Base-by-base conservation (phyloP, 2,113 vertebrate species). In the Oncorhynchus clarkii region DNA sequence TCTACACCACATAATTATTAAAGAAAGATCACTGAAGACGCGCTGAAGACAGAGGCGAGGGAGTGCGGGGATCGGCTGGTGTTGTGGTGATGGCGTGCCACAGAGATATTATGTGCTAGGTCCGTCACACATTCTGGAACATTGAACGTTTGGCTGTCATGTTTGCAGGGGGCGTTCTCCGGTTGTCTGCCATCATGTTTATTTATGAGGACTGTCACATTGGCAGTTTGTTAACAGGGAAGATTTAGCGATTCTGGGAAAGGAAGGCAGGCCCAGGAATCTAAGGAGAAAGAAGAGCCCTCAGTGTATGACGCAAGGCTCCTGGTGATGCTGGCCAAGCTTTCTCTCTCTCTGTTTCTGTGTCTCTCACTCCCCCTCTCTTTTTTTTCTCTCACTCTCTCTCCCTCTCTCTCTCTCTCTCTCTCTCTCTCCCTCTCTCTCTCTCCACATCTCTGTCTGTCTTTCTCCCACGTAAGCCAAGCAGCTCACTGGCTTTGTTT, bases 171-270 rank as follows among this genome's bases (percentile, higher is more conserved):
- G 78, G 82, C 87, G 14, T 22, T 76, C 85, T 80, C 78, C 3
- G 51, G 12, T 16, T 75, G 14, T 74, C 80, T 76, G 74, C 72
- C 72, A 2, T 27, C 67, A 87, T 88, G 82, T 84, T 90, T 91
- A 89, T 91, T 89, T 88, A 90, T 87, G 88, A 89, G 87, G 80
- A 81, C 77, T 65, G 82, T 22, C n/a, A 80, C 84, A 89, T 90
- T 87, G 87, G 89, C 89, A 89, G 83, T 73, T 85, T 89, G 85
- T 89, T 90, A 86, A 86, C 87, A 82, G 78, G 49, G 34, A 60
- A 80, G 83, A 90, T 90, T 39, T 85, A 88, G 73, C 71, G 79
- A 85, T 87, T 80, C 74, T 84, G 83, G 82, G 78, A 79, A 87
- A 76, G 66, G 77, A 20, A 60, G 18, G 11, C 34, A 20, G 11